Conservation (phyloP, 2,888 invertebrate genomes). For the Tetranychus piercei region DNA sequence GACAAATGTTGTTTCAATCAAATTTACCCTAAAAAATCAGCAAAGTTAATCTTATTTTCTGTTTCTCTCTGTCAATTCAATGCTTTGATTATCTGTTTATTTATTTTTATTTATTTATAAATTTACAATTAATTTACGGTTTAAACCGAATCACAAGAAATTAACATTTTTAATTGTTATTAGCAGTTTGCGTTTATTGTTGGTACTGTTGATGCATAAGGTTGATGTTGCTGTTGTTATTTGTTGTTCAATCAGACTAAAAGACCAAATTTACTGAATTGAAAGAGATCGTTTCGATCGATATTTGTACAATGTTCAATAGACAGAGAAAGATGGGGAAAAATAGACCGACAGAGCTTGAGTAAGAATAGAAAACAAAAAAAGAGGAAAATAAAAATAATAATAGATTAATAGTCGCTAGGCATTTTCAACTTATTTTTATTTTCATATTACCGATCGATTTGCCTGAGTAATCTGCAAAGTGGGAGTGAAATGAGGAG, state of each 20-base stretch:
- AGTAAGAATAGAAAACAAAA: background rate
- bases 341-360: background rate
- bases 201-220: too few relatives aligned
- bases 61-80: too few relatives aligned
- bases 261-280: background rate
- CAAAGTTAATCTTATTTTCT: too few relatives aligned
- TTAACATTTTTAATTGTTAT: too few relatives aligned
- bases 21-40: too few relatives aligned
- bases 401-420: conserved; percentile 1
- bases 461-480: background rate
- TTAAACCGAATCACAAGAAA: too few relatives aligned
- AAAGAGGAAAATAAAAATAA: background rate
- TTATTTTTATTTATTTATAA: too few relatives aligned
- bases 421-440: background rate
- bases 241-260: background rate
- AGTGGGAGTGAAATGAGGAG: background rate
- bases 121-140: too few relatives aligned
- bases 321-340: background rate
- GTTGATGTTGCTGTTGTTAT: too few relatives aligned
- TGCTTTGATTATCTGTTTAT: too few relatives aligned
- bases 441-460: background rate
- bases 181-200: too few relatives aligned
- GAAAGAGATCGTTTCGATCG: background rate
- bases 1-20: too few relatives aligned
- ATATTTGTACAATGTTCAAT: background rate